These are phyloP conservation scores for Pemphigus obesinymphae DNA, from an alignment of 1,140 invertebrate species.

Conservation along the genomic window DNA sequence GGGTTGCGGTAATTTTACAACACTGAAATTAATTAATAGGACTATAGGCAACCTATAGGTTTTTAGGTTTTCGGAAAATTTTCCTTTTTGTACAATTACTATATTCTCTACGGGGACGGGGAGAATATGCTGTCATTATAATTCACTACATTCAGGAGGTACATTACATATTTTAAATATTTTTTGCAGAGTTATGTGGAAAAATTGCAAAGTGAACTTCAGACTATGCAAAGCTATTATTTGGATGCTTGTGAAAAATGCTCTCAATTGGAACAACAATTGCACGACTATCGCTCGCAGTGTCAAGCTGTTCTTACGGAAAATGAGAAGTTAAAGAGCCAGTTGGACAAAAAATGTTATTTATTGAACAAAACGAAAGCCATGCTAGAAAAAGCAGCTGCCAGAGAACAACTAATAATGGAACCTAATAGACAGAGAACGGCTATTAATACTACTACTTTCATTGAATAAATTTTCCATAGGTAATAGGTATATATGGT, in stretches of 20 bases:
- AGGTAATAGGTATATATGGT: no score
- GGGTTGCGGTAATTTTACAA: no score
- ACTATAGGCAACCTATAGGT: no score
- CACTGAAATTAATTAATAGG: no score
- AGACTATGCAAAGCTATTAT: slow-evolving; percentile 52
- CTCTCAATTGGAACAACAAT: slow-evolving; percentile 52
- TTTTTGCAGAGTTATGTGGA: slow-evolving; percentile 45
- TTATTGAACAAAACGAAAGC: slow-evolving; percentile 56
- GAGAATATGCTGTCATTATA: no score
- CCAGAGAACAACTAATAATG: slow-evolving; percentile 55
- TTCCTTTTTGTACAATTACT: no score
- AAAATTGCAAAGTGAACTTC: slow-evolving; percentile 48
- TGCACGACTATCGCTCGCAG: slow-evolving; percentile 47
- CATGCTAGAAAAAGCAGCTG: slow-evolving; percentile 55
- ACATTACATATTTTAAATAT: no score
- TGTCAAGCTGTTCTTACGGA: slow-evolving; percentile 42
- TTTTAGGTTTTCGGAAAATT: no score
- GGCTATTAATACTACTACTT: neutral
- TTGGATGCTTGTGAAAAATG: slow-evolving; percentile 52
- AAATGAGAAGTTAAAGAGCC: slow-evolving; percentile 49
- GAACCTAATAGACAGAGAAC: slow-evolving; percentile 51
- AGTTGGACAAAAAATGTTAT: slow-evolving; percentile 55
- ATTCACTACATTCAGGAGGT: no score
- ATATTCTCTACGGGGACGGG: no score
- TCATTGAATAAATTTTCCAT: neutral